Conservation (phyloP, 2,888 invertebrate species). For the Stictocephala bisonia region DNA sequence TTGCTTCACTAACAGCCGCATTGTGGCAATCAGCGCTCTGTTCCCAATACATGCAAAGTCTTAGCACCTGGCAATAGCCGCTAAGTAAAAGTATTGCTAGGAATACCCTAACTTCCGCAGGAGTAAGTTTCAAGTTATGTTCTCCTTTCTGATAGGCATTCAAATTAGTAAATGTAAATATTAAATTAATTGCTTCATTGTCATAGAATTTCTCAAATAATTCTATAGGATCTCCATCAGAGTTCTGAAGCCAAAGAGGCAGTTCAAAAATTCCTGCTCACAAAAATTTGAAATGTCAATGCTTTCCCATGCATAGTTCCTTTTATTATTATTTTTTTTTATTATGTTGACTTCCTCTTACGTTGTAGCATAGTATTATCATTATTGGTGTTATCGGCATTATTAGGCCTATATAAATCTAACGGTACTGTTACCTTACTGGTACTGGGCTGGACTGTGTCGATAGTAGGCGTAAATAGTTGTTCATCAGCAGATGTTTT, state of each 20-base stretch:
- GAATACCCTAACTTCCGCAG: conserved; percentile 19
- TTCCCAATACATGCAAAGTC: conserved; percentile 40
- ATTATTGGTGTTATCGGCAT: too few relatives aligned
- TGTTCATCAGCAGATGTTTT: too few relatives aligned
- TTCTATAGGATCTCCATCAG: conserved; percentile 33
- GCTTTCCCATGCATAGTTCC: background rate
- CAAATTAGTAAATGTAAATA: conserved; percentile 5
- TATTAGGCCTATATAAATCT: too few relatives aligned
- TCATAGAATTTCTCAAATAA: conserved; percentile 30
- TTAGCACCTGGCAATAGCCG: conserved; percentile 28
- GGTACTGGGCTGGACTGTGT: too few relatives aligned
- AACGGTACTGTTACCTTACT: too few relatives aligned
- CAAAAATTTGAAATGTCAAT: background rate
- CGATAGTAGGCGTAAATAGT: too few relatives aligned
- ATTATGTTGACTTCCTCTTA: background rate
- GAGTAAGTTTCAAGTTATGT: conserved; percentile 3
- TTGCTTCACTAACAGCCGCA: conserved; percentile 21
- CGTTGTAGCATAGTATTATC: too few relatives aligned
- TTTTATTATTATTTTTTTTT: background rate
- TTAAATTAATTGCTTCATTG: conserved; percentile 4
- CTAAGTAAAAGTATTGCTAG: conserved; percentile 31
- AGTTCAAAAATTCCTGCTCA: conserved; percentile 27
- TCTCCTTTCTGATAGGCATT: too few relatives aligned
- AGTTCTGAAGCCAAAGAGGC: conserved; percentile 30
- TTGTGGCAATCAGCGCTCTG: conserved; percentile 40